Evolutionary conservation across 2,888 invertebrate species (phyloP), one percentile per base, ranked within the genome.

Genomic region (Drosophila tanythrix): DNA sequence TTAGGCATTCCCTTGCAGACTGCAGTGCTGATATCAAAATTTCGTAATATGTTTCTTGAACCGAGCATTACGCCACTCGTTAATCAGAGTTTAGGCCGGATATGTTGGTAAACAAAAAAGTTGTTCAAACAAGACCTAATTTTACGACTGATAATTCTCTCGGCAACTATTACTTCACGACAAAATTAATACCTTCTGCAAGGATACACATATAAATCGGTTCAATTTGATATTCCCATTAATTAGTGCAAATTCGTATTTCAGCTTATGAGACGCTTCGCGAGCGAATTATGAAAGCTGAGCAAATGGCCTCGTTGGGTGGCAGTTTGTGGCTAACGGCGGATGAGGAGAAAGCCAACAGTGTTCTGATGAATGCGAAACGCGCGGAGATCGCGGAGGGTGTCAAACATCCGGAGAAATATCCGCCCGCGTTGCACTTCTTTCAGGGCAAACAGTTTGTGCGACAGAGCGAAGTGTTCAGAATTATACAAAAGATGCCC

Each of bases 401-500:
- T 25, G 65, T 92, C 5, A 92, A 92, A 40, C 84, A 92, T 52
- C 93, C 93, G 18, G 91, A 90, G 71, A 93, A 92, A 38, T 95
- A 95, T 88, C 91, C 94, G 13, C 95, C 95, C 4, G 93, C 94
- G 0, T 91, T 93, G 78, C 95, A 95, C 87, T 95, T 96, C 79
- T 94, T 95, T 70, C 91, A 93, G 15, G 93, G 94, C 1, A 94
- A 93, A 78, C 78, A 92, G 2, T 89, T 93, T 25, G 94, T 95
- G 27, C 94, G 95, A 5, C 90, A 93, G 31, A 95, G 95, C 2
- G 91, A 94, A 62, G 94, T 96, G 0, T 96, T 94, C 82, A 91
- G 94, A 61, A 93, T 95, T 2, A 94, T 96, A 40, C 93, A 94
- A 61, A 93, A 93, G 77, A 93, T 96, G 92, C 96, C 96, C 0